Evolutionary conservation across 2,797 vertebrate species (phyloP), one percentile per base, ranked within the genome.

Genomic region (Vespertilio murinus): DNA sequence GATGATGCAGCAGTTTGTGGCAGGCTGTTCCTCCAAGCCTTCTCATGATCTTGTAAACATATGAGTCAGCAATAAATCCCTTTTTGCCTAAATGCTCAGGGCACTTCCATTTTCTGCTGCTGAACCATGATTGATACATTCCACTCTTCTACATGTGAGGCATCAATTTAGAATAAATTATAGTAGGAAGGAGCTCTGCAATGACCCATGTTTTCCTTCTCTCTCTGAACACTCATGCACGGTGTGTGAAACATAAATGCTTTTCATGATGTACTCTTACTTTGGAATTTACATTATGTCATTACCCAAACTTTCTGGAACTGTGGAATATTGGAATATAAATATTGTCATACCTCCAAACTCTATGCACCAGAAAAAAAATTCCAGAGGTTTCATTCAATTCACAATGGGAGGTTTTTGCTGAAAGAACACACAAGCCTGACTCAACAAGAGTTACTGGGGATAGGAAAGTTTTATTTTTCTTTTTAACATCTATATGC

Each of bases 241-340:
- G 17, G 45, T 49, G 73, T 87, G 61, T 91, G 70, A 82, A 96
- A 88, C 81, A 73, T n/a, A 92, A 79, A 88, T 65, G 16, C 54
- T 88, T 93, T 92, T 69, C 79, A 87, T 22, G 69, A n/a, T 17
- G 2, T 35, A 33, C 23, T 94, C 67, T 94, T 87, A 87, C 59
- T 94, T 89, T 73, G n/a, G 56, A 42, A 84, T 91, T 87, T 67
- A 56, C 47, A 23, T 47, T 59, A 61, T 35, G 13, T 69, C 65
- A 89, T 74, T n/a, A 77, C 25, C 33, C 11, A 22, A 86, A 33
- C 74, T 92, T 94, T 56, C 71, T 73, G 33, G 49, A 91, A 88
- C 10, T 65, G 10, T 40, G 73, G 35, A 28, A 33, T 67, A 40
- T 25, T 71, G 47, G 30, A 95, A 52, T 54, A 67, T 33, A 71